phyloP scores from a whole-genome alignment of 2,888 invertebrate genomes.

The Hydrotaea diabolus region DNA sequence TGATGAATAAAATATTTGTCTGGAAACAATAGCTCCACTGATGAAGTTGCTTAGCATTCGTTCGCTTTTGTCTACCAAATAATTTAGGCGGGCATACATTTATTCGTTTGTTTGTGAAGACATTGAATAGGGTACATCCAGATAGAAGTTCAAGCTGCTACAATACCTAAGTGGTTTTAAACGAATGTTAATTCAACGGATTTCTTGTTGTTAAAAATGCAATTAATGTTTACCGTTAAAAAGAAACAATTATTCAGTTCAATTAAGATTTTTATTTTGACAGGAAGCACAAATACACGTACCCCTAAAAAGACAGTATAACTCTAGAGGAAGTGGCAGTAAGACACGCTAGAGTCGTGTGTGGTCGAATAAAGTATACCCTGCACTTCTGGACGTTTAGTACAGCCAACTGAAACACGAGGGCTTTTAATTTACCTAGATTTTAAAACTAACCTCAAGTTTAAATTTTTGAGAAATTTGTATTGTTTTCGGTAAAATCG shows the following conservation, averaged over 20 bases:
- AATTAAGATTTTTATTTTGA: neutral
- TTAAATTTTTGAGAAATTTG: too few relatives aligned
- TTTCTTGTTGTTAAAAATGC: constrained; percentile 35
- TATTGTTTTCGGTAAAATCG: too few relatives aligned
- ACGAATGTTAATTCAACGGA: constrained; percentile 11
- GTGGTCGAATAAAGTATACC: too few relatives aligned
- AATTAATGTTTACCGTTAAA: neutral
- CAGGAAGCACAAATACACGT: too few relatives aligned
- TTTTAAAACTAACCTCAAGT: too few relatives aligned
- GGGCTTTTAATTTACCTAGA: too few relatives aligned
- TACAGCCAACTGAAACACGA: too few relatives aligned
- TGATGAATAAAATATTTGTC: constrained; percentile 47
- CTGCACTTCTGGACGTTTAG: too few relatives aligned
- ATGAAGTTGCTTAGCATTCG: constrained; percentile 26
- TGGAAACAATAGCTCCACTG: constrained; percentile 46
- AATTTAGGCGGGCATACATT: constrained; percentile 25
- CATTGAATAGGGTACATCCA: neutral
- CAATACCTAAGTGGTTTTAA: neutral
- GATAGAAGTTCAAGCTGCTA: neutral
- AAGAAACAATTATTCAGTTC: neutral
- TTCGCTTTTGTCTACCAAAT: constrained; percentile 39
- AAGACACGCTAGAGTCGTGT: too few relatives aligned
- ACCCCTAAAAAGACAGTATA: too few relatives aligned
- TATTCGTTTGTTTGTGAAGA: constrained; percentile 24
- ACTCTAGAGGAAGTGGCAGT: too few relatives aligned